phyloP scores from a whole-genome alignment of 2,797 vertebrate genomes.

The Pitangus sulphuratus region DNA sequence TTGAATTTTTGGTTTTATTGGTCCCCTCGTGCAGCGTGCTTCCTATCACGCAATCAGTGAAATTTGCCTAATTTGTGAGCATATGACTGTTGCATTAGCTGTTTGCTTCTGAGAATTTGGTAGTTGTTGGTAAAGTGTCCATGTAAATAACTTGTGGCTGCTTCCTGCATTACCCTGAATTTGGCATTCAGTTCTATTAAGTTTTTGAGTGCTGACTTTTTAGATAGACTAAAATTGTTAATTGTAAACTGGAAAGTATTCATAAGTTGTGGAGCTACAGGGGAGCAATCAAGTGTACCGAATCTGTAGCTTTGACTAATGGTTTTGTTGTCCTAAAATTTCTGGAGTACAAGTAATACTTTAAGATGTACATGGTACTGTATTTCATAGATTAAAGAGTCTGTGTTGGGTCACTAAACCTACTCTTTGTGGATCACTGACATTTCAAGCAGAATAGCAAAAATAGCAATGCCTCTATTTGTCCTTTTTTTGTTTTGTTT shows the following conservation, averaged over 20 bases:
- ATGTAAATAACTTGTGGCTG: not conserved
- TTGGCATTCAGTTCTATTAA: not conserved
- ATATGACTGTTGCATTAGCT: not conserved
- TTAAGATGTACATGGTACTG: not conserved
- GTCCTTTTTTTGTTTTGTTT: not conserved
- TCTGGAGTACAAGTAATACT: not conserved
- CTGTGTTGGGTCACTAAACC: not conserved
- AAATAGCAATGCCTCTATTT: not conserved
- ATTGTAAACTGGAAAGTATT: not conserved
- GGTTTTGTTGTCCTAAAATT: not conserved
- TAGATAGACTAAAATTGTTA: not conserved
- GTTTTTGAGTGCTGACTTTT: not conserved
- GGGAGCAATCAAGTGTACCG: not conserved
- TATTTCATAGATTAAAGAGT: not conserved
- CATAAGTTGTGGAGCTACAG: not conserved
- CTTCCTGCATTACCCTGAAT: not conserved
- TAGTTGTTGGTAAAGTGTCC: not conserved
- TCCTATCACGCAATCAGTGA: not conserved
- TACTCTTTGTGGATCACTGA: not conserved
- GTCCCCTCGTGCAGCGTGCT: not conserved
- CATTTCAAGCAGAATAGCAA: not conserved
- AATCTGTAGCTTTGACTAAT: not conserved
- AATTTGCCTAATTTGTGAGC: not conserved
- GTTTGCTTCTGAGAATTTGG: not conserved
- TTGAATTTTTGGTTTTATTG: not conserved